Percentiles rank a stretch among this genome's conserved stretches.
Evolutionary conservation across 2,113 vertebrate genomes (phyloP).

Genomic region (Gymnorhina tibicen): DNA sequence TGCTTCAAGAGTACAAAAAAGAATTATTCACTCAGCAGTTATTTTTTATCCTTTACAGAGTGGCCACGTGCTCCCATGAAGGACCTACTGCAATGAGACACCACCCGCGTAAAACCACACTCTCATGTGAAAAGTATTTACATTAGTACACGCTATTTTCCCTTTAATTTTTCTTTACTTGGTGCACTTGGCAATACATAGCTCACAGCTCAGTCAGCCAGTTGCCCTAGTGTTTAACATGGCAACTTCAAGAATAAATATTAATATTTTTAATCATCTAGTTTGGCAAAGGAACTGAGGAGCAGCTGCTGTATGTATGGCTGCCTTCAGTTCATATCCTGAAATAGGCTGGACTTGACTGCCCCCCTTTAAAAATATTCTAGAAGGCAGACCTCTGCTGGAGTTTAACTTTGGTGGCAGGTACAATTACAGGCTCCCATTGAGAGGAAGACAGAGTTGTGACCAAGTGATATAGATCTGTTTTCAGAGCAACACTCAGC

Average conservation of each 20-base stretch:
- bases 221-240: not conserved
- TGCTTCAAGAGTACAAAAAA: not conserved
- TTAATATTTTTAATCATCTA: slow-evolving; percentile 36
- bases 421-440: not conserved
- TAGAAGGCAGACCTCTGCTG: not conserved
- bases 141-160: not conserved
- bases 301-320: not conserved
- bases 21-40: not conserved
- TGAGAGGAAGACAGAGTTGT: not conserved
- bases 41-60: not conserved
- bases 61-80: not conserved
- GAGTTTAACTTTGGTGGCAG: not conserved
- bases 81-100: not conserved
- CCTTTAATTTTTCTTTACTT: not conserved
- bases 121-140: not conserved
- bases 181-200: not conserved
- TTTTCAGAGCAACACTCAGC: not conserved
- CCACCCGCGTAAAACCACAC: not conserved
- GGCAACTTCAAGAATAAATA: slow-evolving; percentile 44
- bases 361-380: not conserved
- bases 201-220: not conserved
- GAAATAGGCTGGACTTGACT: not conserved
- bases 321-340: not conserved
- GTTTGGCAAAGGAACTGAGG: slow-evolving; percentile 8
- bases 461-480: not conserved